Evolutionary conservation across 2,888 invertebrate genomes (phyloP).

Genomic region (Nebria salina): DNA sequence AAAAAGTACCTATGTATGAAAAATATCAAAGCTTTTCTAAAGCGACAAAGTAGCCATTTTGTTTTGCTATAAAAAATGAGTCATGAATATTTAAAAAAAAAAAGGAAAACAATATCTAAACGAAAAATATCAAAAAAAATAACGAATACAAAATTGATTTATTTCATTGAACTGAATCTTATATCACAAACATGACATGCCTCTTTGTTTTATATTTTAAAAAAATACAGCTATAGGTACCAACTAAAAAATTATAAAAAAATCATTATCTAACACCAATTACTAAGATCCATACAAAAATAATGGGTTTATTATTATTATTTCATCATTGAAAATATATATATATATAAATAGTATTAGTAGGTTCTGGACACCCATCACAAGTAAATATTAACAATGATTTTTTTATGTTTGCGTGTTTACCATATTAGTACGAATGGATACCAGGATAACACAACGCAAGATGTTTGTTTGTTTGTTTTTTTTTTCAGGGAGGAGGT

Average conservation of each 20-base stretch:
- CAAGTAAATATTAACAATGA: conserved; percentile 14
- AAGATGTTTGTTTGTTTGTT: background rate
- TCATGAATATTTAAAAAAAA: background rate
- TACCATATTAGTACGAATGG: conserved; percentile 4
- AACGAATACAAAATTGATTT: conserved; percentile 24
- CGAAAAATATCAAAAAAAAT: background rate
- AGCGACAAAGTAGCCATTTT: background rate
- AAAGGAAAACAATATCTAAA: background rate
- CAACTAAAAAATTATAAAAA: conserved; percentile 19
- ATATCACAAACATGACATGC: conserved; percentile 31
- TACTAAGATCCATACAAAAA: conserved; percentile 30
- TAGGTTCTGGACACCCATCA: conserved; percentile 25
- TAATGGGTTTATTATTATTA: conserved; percentile 16
- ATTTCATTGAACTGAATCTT: conserved; percentile 24
- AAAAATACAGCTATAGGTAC: background rate
- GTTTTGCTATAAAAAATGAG: background rate
- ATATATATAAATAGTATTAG: conserved; percentile 27
- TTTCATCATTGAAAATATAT: conserved; percentile 9
- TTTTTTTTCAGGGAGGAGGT: conserved; percentile 8
- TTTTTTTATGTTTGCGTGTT: conserved; percentile 12
- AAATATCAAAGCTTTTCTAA: background rate
- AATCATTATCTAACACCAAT: conserved; percentile 23
- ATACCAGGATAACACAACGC: background rate
- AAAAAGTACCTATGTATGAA: background rate
- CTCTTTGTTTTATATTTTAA: conserved; percentile 11